Evolutionary conservation across 2,113 vertebrate genomes (phyloP), one percentile per base, ranked within the genome.

Genomic region (Melanerpes aurifrons): DNA sequence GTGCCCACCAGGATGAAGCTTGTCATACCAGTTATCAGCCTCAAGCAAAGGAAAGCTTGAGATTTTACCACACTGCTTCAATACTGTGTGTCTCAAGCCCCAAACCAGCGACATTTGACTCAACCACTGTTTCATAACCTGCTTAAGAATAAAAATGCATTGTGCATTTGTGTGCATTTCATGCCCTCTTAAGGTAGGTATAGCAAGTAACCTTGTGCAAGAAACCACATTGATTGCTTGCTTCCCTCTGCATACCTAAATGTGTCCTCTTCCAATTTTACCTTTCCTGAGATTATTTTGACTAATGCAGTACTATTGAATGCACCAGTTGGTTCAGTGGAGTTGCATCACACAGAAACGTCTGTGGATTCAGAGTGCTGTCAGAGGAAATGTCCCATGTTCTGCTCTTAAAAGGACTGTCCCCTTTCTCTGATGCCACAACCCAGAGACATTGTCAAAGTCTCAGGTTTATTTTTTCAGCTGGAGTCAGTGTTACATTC

Each of bases 141-240:
- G 85, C 32, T 81, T 56, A 73, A 94, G 72, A 53, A 86, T 71
- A 86, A 91, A 92, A 91, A 91, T 40, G 50, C 76, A 88, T 59
- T 45, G 48, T 81, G 54, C 86, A 96, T 96, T 95, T 78, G 92
- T 96, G 96, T 95, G 96, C 86, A 92, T 94, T 96, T 96, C 93
- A 96, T 96, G 96, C 96, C 96, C 96, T 96, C 96, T 96, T 96
- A 96, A 96, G 95, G 95, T 93, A 93, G 86, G 80, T 90, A 95
- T 62, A 88, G 93, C 93, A 95, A 96, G 95, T 92, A 96, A 92
- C 92, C 90, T 94, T 92, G 80, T 81, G 62, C 64, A 40, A 83
- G 90, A 69, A 88, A 64, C 57, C 53, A 37, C 1, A 0, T 15
- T 47, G 73, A 35, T 62, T 72, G 58, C 83, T 86, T 76, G 37